phyloP scores from a whole-genome alignment of 1,140 invertebrate species.

The Drosophila funebris region DNA sequence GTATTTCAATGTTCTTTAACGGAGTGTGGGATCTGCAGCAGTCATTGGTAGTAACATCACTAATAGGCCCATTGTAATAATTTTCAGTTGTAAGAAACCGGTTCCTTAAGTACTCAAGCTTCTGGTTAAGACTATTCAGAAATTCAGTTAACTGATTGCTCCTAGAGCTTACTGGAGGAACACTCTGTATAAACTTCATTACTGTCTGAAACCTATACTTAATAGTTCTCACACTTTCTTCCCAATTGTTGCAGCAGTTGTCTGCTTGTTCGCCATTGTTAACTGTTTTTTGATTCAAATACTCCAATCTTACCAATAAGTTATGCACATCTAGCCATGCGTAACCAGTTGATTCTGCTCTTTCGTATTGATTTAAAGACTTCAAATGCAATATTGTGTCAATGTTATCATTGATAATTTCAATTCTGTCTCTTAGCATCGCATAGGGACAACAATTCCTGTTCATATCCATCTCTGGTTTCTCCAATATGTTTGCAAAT shows the following conservation, averaged over 20 bases:
- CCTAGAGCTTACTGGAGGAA: no score
- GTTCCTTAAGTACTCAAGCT: background rate
- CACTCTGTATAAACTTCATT: background rate
- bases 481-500: background rate
- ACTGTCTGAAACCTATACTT: background rate
- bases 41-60: no score
- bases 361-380: background rate
- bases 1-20: background rate
- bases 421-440: constrained; percentile 47
- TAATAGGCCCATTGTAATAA: background rate
- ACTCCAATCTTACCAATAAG: constrained; percentile 27
- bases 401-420: constrained; percentile 49
- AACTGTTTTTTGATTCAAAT: constrained; percentile 7
- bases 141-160: background rate
- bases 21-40: background rate
- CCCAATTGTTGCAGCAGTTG: constrained; percentile 38
- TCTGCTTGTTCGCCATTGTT: background rate
- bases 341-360: background rate
- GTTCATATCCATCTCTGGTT: background rate
- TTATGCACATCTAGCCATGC: constrained; percentile 22
- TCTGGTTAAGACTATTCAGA: background rate
- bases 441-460: constrained; percentile 42
- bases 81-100: background rate
- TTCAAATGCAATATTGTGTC: constrained; percentile 33
- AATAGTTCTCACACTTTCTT: background rate